Percentiles rank a stretch among this genome's conserved stretches.
Conservation (phyloP, 2,888 invertebrate genomes). For the Yponomeuta cagnagella region DNA sequence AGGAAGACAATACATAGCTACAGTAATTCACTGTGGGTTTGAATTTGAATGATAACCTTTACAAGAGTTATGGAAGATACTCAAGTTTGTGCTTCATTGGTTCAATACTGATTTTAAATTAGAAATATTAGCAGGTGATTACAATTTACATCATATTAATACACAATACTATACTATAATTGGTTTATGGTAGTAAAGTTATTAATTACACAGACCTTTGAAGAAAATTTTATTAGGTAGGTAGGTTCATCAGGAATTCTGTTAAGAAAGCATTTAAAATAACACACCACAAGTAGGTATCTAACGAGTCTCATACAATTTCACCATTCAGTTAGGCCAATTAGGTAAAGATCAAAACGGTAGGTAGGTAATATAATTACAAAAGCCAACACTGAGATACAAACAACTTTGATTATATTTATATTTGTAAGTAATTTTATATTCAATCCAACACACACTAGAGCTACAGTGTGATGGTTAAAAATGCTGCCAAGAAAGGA, state of each 20-base stretch:
- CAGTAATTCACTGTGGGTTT: conserved; percentile 8
- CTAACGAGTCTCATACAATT: conserved; percentile 23
- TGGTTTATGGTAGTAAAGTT: background rate
- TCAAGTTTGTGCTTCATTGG: conserved; percentile 6
- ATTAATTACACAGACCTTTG: background rate
- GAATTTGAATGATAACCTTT: background rate
- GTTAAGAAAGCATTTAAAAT: conserved; percentile 1
- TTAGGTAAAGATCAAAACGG: conserved; percentile 21
- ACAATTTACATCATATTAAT: background rate
- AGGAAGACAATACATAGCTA: conserved; percentile 52
- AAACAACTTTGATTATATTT: conserved; percentile 16
- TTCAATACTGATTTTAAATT: background rate
- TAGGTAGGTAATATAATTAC: conserved; percentile 15
- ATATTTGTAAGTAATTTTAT: conserved; percentile 11
- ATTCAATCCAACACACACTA: conserved; percentile 15
- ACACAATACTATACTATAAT: background rate
- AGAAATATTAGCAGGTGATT: conserved; percentile 5
- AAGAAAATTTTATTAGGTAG: background rate
- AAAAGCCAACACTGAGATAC: conserved; percentile 19
- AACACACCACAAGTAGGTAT: background rate
- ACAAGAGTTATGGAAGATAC: background rate
- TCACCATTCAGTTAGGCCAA: conserved; percentile 37
- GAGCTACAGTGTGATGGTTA: conserved; percentile 14
- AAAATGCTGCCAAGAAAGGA: conserved; percentile 10
- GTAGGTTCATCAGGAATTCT: background rate